Conservation (phyloP, 2,888 invertebrate species). For the Mycalesis mineus region DNA sequence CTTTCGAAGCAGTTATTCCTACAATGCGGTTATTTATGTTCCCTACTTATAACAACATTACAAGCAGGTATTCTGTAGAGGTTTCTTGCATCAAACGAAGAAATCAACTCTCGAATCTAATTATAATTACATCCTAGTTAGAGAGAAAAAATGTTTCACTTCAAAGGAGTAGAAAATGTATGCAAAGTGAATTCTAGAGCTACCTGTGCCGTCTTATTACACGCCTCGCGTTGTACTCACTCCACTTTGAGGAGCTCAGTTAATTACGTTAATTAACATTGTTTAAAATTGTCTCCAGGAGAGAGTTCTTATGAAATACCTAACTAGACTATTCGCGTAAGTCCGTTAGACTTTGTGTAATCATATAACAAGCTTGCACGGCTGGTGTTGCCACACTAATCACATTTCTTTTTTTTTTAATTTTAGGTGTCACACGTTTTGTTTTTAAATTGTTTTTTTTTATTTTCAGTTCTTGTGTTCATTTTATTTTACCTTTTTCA, state of each 20-base stretch:
- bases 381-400: too few species aligned
- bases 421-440: too few species aligned
- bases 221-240: slow-evolving; percentile 6
- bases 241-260: slow-evolving; percentile 8
- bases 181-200: slow-evolving; percentile 14
- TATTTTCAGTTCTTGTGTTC: too few species aligned
- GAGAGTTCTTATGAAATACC: slow-evolving; percentile 9
- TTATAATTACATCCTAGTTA: neutral
- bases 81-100: neutral
- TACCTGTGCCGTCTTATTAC: slow-evolving; percentile 15
- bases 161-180: slow-evolving; percentile 13
- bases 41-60: too few species aligned
- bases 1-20: too few species aligned
- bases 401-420: too few species aligned
- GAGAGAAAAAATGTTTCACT: neutral
- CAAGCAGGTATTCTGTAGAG: neutral
- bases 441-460: too few species aligned
- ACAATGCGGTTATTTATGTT: too few species aligned
- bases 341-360: neutral
- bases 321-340: neutral
- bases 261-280: slow-evolving; percentile 20
- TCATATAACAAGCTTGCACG: neutral
- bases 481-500: too few species aligned
- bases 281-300: slow-evolving; percentile 12
- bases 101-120: neutral